phyloP scores from a whole-genome alignment of 2,113 vertebrate species.

The Upupa epops region DNA sequence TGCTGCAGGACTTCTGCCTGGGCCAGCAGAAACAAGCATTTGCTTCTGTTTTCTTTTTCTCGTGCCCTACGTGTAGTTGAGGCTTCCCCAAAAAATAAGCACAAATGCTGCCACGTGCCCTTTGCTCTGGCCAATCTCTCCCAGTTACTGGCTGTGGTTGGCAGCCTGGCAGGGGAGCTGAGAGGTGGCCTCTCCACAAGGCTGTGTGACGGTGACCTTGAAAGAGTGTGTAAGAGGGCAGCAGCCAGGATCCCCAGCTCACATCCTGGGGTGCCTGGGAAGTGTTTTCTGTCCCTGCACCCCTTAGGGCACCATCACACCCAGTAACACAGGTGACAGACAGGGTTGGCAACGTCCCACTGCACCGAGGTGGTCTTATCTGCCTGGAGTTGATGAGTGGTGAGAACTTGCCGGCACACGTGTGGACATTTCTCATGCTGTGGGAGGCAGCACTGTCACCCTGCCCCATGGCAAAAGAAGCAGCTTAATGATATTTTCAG shows the following conservation, averaged over 20 bases:
- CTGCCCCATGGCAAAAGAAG: neutral
- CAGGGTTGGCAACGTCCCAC: too few species aligned
- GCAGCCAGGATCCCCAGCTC: rapidly evolving
- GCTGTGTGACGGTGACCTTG: neutral
- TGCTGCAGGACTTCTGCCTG: neutral
- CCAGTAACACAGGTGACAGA: too few species aligned
- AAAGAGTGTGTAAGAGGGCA: rapidly evolving
- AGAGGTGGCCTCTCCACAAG: rapidly evolving
- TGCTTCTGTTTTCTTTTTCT: neutral
- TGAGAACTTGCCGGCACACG: rapidly evolving
- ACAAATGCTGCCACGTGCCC: rapidly evolving
- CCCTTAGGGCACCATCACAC: neutral
- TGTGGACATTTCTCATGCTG: rapidly evolving
- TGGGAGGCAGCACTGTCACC: neutral
- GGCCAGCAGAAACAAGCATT: neutral
- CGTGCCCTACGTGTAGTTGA: neutral
- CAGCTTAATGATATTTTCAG: neutral
- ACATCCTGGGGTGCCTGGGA: neutral
- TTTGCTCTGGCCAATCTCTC: neutral
- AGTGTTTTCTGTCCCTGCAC: neutral
- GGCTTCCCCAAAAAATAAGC: neutral
- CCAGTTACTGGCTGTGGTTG: rapidly evolving
- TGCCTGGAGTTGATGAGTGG: too few species aligned
- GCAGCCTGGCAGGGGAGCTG: neutral
- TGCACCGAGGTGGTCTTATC: too few species aligned